These are phyloP conservation scores for Beris chalybata DNA, from an alignment of 2,888 invertebrate species.

Conservation along the genomic window DNA sequence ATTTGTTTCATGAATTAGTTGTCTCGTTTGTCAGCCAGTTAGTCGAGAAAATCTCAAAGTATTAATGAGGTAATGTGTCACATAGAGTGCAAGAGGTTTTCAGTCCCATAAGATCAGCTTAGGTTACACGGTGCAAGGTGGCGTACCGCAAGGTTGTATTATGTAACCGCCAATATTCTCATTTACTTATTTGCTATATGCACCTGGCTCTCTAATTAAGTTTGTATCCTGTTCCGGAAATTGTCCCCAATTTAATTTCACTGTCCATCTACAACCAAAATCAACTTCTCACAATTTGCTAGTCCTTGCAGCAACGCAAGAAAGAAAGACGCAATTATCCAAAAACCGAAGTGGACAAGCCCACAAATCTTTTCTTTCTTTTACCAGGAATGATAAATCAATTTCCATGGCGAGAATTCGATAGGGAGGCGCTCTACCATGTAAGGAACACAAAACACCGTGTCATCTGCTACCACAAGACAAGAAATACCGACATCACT, in stretches of 20 bases:
- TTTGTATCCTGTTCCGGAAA: constrained; percentile 1
- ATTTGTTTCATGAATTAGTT: constrained; percentile 29
- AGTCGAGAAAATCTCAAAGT: constrained; percentile 9
- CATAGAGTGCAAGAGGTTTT: background rate
- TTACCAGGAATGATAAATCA: constrained; percentile 23
- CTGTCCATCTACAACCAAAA: constrained; percentile 13
- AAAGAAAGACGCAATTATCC: constrained; percentile 16
- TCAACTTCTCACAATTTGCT: background rate
- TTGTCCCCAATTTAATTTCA: constrained; percentile 18
- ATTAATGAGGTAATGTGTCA: constrained; percentile 29
- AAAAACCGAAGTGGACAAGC: background rate
- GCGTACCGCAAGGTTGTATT: too few relatives aligned
- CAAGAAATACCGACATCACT: constrained; percentile 26
- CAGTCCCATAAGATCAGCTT: background rate
- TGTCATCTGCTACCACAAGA: constrained; percentile 31
- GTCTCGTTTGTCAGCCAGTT: constrained; percentile 15
- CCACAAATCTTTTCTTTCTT: background rate
- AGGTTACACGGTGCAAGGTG: background rate
- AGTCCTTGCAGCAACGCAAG: background rate
- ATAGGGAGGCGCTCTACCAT: constrained; percentile 35
- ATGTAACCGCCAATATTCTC: too few relatives aligned
- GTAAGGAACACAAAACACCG: constrained; percentile 28
- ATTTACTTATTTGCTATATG: background rate
- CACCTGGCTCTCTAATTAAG: background rate
- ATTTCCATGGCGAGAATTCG: constrained; percentile 28